phyloP scores from a whole-genome alignment of 2,113 vertebrate genomes.

The Lophura nycthemera region DNA sequence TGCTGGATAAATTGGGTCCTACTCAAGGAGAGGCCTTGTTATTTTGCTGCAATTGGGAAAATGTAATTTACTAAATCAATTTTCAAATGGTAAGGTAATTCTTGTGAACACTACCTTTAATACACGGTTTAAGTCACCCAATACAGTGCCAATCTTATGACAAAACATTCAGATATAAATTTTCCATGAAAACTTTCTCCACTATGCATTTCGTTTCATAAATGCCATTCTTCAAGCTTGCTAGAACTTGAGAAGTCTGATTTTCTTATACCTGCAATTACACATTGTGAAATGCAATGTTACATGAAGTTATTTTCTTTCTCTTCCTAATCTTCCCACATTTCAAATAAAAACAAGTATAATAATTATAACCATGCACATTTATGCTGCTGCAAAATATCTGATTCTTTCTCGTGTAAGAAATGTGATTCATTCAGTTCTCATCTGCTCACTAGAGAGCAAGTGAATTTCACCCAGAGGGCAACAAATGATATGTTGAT shows the following conservation, averaged over 20 bases:
- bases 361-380: slow-evolving; percentile 16
- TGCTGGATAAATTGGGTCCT: not conserved
- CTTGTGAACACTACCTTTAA: not conserved
- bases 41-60: not conserved
- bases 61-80: not conserved
- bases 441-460: slow-evolving; percentile 25
- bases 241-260: not conserved
- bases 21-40: not conserved
- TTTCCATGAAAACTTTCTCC: not conserved
- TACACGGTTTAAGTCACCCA: not conserved
- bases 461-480: slow-evolving; percentile 44
- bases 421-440: slow-evolving; percentile 21
- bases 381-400: not conserved
- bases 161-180: not conserved
- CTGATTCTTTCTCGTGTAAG: not conserved
- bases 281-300: not conserved
- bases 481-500: slow-evolving; percentile 44
- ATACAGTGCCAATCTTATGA: not conserved
- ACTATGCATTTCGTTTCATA: not conserved
- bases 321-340: not conserved
- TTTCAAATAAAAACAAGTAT: slow-evolving; percentile 12
- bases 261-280: not conserved
- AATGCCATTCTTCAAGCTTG: not conserved
- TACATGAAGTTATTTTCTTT: not conserved
- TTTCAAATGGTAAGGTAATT: not conserved